A percentile compares a stretch with the other conserved stretches of the same genome.
Evolutionary conservation across 2,797 vertebrate species (phyloP).

Genomic region (Periophthalmus magnuspinnatus): DNA sequence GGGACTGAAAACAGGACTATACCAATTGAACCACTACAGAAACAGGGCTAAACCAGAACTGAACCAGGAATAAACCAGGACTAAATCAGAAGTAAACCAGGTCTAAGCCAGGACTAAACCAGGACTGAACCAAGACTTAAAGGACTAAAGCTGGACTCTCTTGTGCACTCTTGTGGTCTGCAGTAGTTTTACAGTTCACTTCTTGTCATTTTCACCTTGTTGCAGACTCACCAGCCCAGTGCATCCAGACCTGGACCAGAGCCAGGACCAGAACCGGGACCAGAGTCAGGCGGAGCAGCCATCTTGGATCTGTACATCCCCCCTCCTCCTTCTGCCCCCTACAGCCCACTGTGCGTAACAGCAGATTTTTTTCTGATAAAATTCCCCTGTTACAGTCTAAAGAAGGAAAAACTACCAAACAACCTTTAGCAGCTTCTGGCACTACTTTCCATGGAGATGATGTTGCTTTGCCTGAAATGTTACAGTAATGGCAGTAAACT

Average conservation of each 20-base stretch:
- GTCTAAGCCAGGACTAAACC: background rate
- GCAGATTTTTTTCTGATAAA: no score
- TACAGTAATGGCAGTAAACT: no score
- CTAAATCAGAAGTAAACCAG: background rate
- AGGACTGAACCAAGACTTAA: background rate
- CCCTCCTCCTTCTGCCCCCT: slow-evolving; percentile 86
- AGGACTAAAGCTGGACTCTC: background rate
- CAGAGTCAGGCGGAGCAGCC: slow-evolving; percentile 61
- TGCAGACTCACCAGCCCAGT: slow-evolving; percentile 67
- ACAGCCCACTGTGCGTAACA: slow-evolving; percentile 82
- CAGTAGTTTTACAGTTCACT: no score
- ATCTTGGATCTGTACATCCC: slow-evolving; percentile 90
- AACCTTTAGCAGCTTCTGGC: no score
- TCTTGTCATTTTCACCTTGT: background rate
- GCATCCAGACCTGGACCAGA: slow-evolving; percentile 48
- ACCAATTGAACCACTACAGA: no score
- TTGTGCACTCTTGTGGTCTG: background rate
- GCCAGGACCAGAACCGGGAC: slow-evolving; percentile 49
- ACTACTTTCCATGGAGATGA: no score
- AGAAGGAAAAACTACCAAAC: no score
- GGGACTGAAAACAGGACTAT: background rate
- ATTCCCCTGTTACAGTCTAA: no score
- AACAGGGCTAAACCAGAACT: background rate
- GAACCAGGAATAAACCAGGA: background rate
- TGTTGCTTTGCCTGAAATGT: background rate